Conservation (phyloP, 1,140 invertebrate species). For the Drosophila sp. region DNA sequence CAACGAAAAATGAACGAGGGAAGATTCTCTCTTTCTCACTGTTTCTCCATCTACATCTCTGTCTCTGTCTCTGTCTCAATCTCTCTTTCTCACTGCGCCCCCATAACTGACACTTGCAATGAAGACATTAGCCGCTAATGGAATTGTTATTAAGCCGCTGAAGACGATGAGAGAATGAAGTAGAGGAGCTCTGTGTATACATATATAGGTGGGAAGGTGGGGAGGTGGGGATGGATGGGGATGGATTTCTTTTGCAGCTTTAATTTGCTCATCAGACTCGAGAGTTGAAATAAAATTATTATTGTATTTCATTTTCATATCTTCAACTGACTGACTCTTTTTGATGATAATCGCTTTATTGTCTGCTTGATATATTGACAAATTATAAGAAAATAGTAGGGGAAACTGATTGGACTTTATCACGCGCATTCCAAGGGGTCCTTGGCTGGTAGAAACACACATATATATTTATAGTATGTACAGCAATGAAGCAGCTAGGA, state of each 20-base stretch:
- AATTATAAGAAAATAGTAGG: constrained; percentile 71
- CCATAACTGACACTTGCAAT: constrained; percentile 79
- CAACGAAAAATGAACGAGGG: background rate
- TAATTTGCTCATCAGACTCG: constrained; percentile 71
- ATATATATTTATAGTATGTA: background rate
- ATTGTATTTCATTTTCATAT: constrained; percentile 68
- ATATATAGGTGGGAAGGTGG: background rate
- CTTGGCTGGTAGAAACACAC: background rate
- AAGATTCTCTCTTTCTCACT: constrained; percentile 9
- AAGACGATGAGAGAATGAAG: constrained; percentile 13
- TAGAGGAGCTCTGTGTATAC: background rate
- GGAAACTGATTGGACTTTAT: constrained; percentile 52
- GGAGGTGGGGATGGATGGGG: background rate
- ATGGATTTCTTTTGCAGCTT: constrained; percentile 47
- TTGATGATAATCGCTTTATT: constrained; percentile 74
- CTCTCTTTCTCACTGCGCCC: constrained; percentile 40
- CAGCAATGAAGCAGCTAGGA: constrained; percentile 2
- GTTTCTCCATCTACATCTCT: background rate
- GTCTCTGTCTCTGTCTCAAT: constrained; percentile 19
- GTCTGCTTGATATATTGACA: constrained; percentile 76
- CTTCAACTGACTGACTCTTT: constrained; percentile 15
- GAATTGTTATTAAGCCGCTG: constrained; percentile 78
- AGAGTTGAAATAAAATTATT: constrained; percentile 74
- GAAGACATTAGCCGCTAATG: constrained; percentile 80
- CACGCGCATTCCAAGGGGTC: constrained; percentile 30